Percentiles rank a stretch among this genome's conserved stretches.
Evolutionary conservation across 2,113 vertebrate species (phyloP).

Genomic region (human (Homo sapiens)): DNA sequence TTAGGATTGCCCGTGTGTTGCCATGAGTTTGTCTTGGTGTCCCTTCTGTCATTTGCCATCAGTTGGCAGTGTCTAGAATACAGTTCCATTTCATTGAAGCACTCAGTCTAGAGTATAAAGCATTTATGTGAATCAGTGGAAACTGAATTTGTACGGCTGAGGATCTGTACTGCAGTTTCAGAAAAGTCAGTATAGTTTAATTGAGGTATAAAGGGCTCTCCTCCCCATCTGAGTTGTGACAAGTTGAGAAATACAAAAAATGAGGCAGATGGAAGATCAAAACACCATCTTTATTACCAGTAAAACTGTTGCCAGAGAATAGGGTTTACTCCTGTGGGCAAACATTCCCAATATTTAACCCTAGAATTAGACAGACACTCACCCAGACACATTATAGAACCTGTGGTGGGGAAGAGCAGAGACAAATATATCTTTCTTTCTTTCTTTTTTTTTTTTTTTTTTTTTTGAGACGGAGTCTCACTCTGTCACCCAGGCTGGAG

Average conservation of each 20-base stretch:
- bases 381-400: background rate
- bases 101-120: background rate
- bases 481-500: no score
- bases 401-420: background rate
- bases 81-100: background rate
- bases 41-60: background rate
- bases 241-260: background rate
- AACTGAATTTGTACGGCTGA: background rate
- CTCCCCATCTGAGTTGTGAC: background rate
- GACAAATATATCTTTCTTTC: no score
- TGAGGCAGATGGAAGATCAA: background rate
- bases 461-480: no score
- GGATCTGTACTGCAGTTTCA: background rate
- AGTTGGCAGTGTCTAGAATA: background rate
- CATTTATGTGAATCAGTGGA: background rate
- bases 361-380: background rate
- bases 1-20: background rate
- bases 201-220: background rate
- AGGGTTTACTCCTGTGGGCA: background rate
- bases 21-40: background rate
- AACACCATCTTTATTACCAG: background rate
- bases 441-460: no score
- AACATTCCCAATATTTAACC: background rate
- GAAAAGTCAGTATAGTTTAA: background rate
- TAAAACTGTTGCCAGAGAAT: background rate